Evolutionary conservation across 1,140 invertebrate species (phyloP).

Genomic region (Zaprionus ornatus): DNA sequence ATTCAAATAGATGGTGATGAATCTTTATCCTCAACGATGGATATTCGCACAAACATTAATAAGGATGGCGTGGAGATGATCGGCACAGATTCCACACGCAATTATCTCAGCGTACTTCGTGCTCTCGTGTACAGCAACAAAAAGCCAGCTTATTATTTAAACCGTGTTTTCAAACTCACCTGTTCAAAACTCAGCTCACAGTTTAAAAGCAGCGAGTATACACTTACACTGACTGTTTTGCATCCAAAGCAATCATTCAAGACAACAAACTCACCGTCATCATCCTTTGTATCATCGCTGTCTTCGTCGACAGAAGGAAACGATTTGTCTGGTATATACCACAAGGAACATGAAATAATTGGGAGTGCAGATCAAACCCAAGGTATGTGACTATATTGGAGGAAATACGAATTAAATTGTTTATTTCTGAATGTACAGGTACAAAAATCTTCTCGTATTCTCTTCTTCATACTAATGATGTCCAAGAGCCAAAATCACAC

Average conservation of each 20-base stretch:
- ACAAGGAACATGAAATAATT: slow-evolving; percentile 16
- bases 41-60: slow-evolving; percentile 82
- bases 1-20: slow-evolving; percentile 80
- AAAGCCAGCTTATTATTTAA: slow-evolving; percentile 96
- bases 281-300: neutral
- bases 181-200: slow-evolving; percentile 96
- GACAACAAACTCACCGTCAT: slow-evolving; percentile 51
- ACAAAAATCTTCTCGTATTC: slow-evolving; percentile 77
- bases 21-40: slow-evolving; percentile 74
- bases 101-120: slow-evolving; percentile 91
- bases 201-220: slow-evolving; percentile 97
- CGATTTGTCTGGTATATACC: slow-evolving; percentile 33
- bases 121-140: slow-evolving; percentile 96
- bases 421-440: slow-evolving; percentile 46
- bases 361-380: slow-evolving; percentile 34
- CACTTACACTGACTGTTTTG: slow-evolving; percentile 89
- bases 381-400: slow-evolving; percentile 26
- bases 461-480: slow-evolving; percentile 72
- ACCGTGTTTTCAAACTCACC: slow-evolving; percentile 96
- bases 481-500: slow-evolving; percentile 75
- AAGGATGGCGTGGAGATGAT: slow-evolving; percentile 93
- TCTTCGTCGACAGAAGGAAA: slow-evolving; percentile 21
- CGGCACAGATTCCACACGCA: slow-evolving; percentile 92
- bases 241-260: slow-evolving; percentile 87
- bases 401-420: neutral